phyloP scores from a whole-genome alignment of 2,888 invertebrate species.

The Dastarcus helophoroides region DNA sequence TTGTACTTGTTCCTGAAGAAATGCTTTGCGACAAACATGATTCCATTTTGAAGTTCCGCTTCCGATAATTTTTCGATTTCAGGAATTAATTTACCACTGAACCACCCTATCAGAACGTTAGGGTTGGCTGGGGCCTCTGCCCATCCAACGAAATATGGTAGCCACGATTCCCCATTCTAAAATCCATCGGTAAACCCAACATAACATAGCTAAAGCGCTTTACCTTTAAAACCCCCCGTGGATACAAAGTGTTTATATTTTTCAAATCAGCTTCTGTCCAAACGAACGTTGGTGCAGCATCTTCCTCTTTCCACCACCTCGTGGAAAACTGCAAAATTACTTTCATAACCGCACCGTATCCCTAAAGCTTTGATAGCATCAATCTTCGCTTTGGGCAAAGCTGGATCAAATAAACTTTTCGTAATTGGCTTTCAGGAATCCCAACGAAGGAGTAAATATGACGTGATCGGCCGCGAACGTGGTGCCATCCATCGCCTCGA shows the following conservation, averaged over 20 bases:
- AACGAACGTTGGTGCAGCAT: too few relatives aligned
- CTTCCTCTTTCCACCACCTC: constrained; percentile 7
- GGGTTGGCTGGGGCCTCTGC: constrained; percentile 34
- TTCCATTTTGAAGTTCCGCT: constrained; percentile 39
- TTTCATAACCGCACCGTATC: constrained; percentile 52
- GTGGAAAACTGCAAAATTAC: constrained; percentile 42
- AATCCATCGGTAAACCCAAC: background rate
- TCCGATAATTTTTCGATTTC: constrained; percentile 48
- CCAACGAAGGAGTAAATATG: constrained; percentile 35
- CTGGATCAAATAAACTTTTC: constrained; percentile 39
- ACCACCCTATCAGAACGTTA: constrained; percentile 52
- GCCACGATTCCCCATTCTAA: constrained; percentile 16
- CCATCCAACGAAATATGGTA: constrained; percentile 12
- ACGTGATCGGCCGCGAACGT: constrained; percentile 45
- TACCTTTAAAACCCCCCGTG: too few relatives aligned
- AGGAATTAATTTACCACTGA: constrained; percentile 49
- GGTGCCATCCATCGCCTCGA: constrained; percentile 39
- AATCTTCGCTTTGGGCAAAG: constrained; percentile 36
- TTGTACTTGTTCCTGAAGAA: constrained; percentile 40
- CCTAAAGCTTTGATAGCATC: constrained; percentile 41
- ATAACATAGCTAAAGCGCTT: too few relatives aligned
- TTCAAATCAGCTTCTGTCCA: too few relatives aligned
- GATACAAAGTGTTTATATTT: too few relatives aligned
- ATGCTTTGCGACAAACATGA: constrained; percentile 39
- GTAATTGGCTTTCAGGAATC: constrained; percentile 48